Base-by-base conservation (phyloP, 2,888 invertebrate species). In the Euzophera pinguis region DNA sequence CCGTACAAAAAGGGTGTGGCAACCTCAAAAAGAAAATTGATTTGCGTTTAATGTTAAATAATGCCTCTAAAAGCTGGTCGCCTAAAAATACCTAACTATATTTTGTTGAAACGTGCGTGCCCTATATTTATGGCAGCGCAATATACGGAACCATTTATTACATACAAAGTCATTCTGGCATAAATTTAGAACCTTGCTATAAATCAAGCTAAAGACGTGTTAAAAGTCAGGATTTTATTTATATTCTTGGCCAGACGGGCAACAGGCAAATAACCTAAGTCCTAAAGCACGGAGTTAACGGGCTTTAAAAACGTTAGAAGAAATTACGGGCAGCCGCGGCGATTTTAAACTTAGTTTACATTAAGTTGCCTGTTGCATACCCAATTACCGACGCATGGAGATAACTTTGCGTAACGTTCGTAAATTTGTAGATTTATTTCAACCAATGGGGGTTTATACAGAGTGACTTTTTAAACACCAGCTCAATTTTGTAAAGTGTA, bases 261-360 rank as follows among this genome's bases (percentile, higher is more conserved):
- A 41, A 39, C 16, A 41, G 49, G 39, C 16, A 41, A 39, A 39
- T 48, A 48, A 37, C 22, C 16, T 29, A 50, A 49, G 49, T 29
- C 29, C 27, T 29, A 16, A 7, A 14, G 29, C 29, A 9, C 14
- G 38, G 13, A 27, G 41, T 29, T 50, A 29, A 41, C 39, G 32
- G 38, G 39, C 16, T 14, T 50, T 49, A 39, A 49, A 49, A 41
- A 12, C 16, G 10, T 49, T 29, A 32, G 13, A 14, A n/a, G 39
- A 14, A 29, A 38, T 49, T 39, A 49, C 12, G 38, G 9, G 49
- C 14, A 50, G 14, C 39, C 10, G 17, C 35, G 27, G 7, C 13
- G 27, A 38, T 48, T 38, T 17, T 37, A 22, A 27, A 38, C 27
- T 48, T 5, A 10, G 45, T 32, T 32, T 32, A 9, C 14, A 32